These are phyloP conservation scores for Esox lucius DNA, from an alignment of 2,797 vertebrate species.

Conservation along the genomic window DNA sequence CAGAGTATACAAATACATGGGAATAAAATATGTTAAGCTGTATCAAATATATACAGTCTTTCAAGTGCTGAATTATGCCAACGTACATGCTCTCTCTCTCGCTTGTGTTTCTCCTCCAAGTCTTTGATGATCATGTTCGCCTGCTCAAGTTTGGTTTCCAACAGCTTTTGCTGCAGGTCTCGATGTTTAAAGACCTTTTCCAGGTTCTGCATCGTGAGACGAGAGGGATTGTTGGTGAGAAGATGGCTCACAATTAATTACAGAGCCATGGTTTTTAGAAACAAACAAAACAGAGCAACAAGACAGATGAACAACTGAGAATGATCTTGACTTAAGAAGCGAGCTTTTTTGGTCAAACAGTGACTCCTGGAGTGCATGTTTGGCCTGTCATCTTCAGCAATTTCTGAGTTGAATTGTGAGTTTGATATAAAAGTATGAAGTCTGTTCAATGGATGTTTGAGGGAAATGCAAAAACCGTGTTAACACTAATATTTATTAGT, in stretches of 20 bases:
- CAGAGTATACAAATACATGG: not conserved
- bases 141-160: conserved; percentile 92
- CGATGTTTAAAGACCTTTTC: conserved; percentile 98
- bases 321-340: not conserved
- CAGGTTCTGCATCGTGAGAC: conserved; percentile 80
- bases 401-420: not conserved
- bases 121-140: conserved; percentile 90
- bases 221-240: not conserved
- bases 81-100: conserved; percentile 89
- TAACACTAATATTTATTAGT: not conserved
- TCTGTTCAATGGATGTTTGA: not conserved
- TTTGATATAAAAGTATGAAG: not conserved
- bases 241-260: not conserved
- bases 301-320: not conserved
- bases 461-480: not conserved
- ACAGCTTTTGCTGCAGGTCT: conserved; percentile 95
- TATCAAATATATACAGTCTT: not conserved
- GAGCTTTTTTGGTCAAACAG: not conserved
- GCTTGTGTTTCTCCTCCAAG: conserved; percentile 83
- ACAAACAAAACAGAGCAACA: not conserved
- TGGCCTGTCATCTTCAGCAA: not conserved
- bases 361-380: not conserved
- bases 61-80: not conserved
- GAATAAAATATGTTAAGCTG: not conserved
- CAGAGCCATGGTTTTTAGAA: not conserved